Conservation (phyloP, 2,113 vertebrate species). For the Lepisosteus oculatus region DNA sequence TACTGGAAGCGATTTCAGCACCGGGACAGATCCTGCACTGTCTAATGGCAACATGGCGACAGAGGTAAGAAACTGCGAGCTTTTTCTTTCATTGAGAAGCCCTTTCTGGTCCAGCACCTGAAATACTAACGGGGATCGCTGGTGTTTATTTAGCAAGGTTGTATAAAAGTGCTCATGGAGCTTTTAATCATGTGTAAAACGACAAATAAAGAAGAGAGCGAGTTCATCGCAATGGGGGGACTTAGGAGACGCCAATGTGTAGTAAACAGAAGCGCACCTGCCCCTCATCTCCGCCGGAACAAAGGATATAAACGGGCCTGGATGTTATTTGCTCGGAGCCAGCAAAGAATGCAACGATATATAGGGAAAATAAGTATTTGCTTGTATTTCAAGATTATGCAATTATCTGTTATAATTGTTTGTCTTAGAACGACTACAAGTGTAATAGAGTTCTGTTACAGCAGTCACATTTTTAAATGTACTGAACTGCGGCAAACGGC, state of each 20-base stretch:
- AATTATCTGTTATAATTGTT: no score
- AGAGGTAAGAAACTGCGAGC: conserved; percentile 1
- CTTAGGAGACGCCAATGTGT: background rate
- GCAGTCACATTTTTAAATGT: no score
- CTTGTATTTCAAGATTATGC: no score
- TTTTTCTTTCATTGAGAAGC: background rate
- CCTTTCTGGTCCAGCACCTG: no score
- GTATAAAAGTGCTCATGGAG: no score
- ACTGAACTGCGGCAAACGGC: no score
- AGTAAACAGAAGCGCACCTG: background rate
- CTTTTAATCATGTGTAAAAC: background rate
- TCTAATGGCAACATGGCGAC: conserved; percentile 10
- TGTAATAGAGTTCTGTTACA: no score
- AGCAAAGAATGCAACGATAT: background rate
- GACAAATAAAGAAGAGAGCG: background rate
- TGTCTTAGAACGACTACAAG: no score
- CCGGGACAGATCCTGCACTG: conserved; percentile 6
- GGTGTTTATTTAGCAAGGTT: no score
- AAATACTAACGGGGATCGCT: no score
- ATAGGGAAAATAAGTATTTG: no score
- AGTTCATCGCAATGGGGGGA: background rate
- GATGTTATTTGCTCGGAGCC: background rate
- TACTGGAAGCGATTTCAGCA: background rate
- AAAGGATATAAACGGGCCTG: background rate
- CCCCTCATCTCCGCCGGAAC: conserved; percentile 1